Evolutionary conservation across 2,797 vertebrate genomes (phyloP), one percentile per base, ranked within the genome.

Genomic region (Eurystomus glaucurus): DNA sequence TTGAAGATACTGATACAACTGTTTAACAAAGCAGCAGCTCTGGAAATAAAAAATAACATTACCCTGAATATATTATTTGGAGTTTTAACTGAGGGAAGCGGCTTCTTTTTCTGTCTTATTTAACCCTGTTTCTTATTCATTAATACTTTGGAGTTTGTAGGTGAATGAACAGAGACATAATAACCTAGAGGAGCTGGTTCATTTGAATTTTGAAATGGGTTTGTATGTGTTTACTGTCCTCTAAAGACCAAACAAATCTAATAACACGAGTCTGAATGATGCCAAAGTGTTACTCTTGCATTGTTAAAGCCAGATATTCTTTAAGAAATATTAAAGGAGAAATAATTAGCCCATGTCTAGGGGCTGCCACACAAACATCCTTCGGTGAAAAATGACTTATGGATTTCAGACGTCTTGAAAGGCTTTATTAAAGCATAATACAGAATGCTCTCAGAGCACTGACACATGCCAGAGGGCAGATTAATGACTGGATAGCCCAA

Each of bases 371-470:
- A 22, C 33, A 51, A 86, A 86, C 3, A 11, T 82, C 33, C n/a
- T 78, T 95, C 46, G 37, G 41, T 74, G 91, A 95, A 91, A 91
- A 96, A 96, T 96, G 74, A 68, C 68, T 96, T 78, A 52, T 10
- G 2, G 43, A 69, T 97, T 97, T 21, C 35, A 71, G 57, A 41
- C 0, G 4, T 88, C 37, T 51, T 86, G 64, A 78, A 68, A 87
- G 58, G 33, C 41, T 85, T 96, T 92, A 95, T 96, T 96, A 97
- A 88, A 87, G 74, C 15, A n/a, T 89, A 91, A 95, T 91, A 80
- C 58, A 46, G 79, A 94, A 88, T 90, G 82, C 31, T 64, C 31
- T 43, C 23, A 14, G 94, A 89, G 72, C 57, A 72, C 61, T 94
- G 70, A 89, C 79, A 87, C 8, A 14, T 87, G 90, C 93, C 80